Base-by-base conservation (phyloP, 2,797 vertebrate genomes). In the Netta rufina region DNA sequence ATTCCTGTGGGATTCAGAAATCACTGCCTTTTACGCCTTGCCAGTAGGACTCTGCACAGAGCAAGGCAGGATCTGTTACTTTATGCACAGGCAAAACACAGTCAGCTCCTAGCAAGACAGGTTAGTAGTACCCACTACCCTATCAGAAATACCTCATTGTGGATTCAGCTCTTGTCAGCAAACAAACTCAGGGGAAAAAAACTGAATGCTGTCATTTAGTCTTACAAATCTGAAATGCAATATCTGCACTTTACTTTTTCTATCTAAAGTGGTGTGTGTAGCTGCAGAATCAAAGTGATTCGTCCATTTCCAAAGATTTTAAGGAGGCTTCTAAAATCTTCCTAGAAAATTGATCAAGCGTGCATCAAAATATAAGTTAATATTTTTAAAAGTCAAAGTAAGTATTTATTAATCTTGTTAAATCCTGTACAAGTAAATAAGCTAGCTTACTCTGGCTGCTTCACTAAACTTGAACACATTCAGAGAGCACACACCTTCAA, bases 301-400 rank as follows among this genome's bases (percentile, higher is more conserved):
- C 74, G 61, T 51, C 60, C 2, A 0, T 85, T 92, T 84, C 39
- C 62, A 90, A 72, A 20, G 32, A 80, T 79, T 54, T 90, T 79
- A 84, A 75, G 47, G 27, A 58, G 17, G n/a, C 16, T 91, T 74
- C 64, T 88, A 83, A 84, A 82, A 77, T 25, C 58, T 17, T 38
- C 66, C 21, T 47, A 90, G 56, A 70, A 78, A 84, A 94, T 14
- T 54, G 24, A 36, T 78, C 57, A 74, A 60, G 39, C 53, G 49
- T 8, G 5, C 36, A 72, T 90, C 78, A 92, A 84, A 53, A 90
- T 70, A 43, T 27, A 67, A 87, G 45, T 36, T 75, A 32, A 51
- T 75, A 80, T 67, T 93, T 96, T 87, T 93, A 76, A 64, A 92
- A 65, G 49, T 51, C 27, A 84, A 84, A 90, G 36, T 49, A 84